These are phyloP conservation scores for Gorsachius magnificus DNA, from an alignment of 2,797 vertebrate genomes.

Conservation along the genomic window DNA sequence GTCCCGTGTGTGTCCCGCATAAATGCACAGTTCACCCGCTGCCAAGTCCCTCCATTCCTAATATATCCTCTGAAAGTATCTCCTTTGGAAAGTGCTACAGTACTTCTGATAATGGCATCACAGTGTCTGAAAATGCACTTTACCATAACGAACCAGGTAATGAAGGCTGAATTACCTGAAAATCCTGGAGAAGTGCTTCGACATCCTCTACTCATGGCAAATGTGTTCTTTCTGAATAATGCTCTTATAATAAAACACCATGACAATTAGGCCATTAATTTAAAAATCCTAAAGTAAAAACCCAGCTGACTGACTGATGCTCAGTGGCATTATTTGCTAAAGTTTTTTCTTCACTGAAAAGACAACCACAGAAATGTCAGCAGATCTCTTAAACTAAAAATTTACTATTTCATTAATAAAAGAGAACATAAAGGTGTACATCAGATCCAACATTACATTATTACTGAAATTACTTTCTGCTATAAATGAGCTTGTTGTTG, in stretches of 20 bases:
- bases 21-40: neutral
- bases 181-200: neutral
- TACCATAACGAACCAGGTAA: neutral
- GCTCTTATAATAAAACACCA: neutral
- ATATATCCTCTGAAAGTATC: neutral
- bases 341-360: neutral
- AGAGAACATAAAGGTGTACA: neutral
- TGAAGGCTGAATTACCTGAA: neutral
- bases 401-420: neutral
- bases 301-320: neutral
- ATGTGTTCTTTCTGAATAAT: constrained; percentile 40
- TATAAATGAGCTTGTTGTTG: neutral
- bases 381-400: neutral
- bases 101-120: neutral
- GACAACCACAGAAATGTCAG: neutral
- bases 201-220: neutral
- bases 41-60: neutral
- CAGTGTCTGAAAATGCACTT: constrained; percentile 1
- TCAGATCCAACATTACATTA: neutral
- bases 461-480: neutral
- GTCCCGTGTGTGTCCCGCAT: too few relatives aligned
- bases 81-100: neutral
- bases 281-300: neutral
- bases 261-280: neutral
- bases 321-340: neutral